phyloP scores from a whole-genome alignment of 2,888 invertebrate genomes.

The Papilio protenor region DNA sequence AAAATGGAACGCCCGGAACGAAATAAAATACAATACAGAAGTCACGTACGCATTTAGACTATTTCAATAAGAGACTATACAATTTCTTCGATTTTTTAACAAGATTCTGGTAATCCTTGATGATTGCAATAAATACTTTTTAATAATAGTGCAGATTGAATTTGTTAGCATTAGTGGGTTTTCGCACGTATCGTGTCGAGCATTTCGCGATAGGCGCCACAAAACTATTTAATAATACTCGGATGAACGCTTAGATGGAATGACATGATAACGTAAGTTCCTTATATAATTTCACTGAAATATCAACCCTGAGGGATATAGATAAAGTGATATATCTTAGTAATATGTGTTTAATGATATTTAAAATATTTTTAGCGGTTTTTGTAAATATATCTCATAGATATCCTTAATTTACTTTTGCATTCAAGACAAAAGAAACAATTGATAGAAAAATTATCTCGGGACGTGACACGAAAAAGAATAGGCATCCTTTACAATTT shows the following conservation, averaged over 20 bases:
- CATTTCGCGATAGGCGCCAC: slow-evolving; percentile 11
- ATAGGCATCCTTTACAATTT: background rate
- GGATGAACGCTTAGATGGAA: background rate
- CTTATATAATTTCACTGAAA: background rate
- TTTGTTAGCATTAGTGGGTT: background rate
- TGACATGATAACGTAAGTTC: background rate
- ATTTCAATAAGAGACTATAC: background rate
- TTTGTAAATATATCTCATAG: no score
- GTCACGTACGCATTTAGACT: background rate
- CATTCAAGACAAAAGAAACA: no score
- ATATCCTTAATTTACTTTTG: no score
- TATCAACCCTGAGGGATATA: background rate
- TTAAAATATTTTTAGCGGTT: no score
- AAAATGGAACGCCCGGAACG: background rate
- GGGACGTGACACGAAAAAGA: background rate
- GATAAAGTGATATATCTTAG: background rate
- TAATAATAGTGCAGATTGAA: background rate
- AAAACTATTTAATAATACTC: background rate
- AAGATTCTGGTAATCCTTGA: background rate
- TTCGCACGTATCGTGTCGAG: background rate
- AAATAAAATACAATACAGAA: background rate
- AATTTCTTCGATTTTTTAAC: background rate
- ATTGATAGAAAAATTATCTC: background rate
- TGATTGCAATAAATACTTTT: background rate
- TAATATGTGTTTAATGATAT: no score